Evolutionary conservation across 2,888 invertebrate species (phyloP).

Genomic region (Dasypogon diadema): DNA sequence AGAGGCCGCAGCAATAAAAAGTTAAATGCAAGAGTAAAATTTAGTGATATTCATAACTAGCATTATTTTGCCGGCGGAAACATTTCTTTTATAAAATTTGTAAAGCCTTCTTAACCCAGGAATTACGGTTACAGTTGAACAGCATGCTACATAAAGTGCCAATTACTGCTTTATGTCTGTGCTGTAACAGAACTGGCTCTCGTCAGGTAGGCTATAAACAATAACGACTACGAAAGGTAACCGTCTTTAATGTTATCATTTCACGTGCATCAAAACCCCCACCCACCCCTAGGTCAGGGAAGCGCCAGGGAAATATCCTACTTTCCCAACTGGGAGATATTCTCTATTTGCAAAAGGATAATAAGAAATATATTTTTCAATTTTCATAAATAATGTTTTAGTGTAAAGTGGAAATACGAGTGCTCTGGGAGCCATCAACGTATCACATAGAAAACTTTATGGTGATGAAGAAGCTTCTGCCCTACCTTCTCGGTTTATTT

Average conservation of each 20-base stretch:
- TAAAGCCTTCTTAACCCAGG: not conserved
- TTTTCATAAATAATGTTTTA: slow-evolving; percentile 63
- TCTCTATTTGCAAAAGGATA: slow-evolving; percentile 51
- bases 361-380: slow-evolving; percentile 62
- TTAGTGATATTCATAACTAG: no score
- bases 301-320: not conserved
- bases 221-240: not conserved
- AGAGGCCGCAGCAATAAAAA: no score
- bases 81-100: no score
- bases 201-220: not conserved
- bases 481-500: slow-evolving; percentile 29
- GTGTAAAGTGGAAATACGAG: slow-evolving; percentile 58
- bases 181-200: not conserved
- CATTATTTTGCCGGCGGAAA: no score
- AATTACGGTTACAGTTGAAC: not conserved
- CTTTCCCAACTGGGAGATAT: not conserved
- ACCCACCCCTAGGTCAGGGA: not conserved
- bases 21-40: no score
- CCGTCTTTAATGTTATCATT: slow-evolving; percentile 36
- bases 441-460: slow-evolving; percentile 54
- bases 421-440: slow-evolving; percentile 57
- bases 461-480: slow-evolving; percentile 39
- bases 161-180: slow-evolving; percentile 4
- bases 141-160: slow-evolving; percentile 14
- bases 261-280: slow-evolving; percentile 29